Evolutionary conservation across 2,888 invertebrate species (phyloP).

Genomic region (Limnephilus auricula): DNA sequence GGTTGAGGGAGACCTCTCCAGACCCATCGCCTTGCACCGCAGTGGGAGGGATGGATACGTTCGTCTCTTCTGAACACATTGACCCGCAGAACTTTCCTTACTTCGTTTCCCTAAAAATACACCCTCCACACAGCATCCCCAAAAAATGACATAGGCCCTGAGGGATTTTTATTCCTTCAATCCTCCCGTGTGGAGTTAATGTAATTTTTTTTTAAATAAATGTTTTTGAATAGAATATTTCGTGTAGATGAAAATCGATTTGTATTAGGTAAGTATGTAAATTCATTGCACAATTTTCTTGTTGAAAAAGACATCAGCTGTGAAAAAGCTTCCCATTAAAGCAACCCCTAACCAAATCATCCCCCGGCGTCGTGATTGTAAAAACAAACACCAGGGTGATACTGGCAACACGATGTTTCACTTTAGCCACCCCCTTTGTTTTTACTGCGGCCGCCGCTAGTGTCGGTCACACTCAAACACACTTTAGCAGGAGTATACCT

Average conservation of each 20-base stretch:
- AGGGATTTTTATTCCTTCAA: too few species aligned
- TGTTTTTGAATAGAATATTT: too few species aligned
- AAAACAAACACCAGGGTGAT: slow-evolving; percentile 5
- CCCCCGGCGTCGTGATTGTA: neutral
- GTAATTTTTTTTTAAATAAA: too few species aligned
- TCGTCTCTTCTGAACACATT: too few species aligned
- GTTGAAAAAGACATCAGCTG: neutral
- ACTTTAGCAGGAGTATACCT: neutral
- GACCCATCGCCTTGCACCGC: too few species aligned
- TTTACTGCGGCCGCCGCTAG: neutral
- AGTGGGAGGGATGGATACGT: too few species aligned
- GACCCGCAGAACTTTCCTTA: too few species aligned
- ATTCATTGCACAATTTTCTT: neutral
- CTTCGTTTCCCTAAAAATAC: too few species aligned
- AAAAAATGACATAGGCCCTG: too few species aligned
- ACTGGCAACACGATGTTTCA: slow-evolving; percentile 15
- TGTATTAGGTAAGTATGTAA: neutral
- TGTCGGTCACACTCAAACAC: slow-evolving; percentile 7
- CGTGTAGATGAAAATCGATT: neutral
- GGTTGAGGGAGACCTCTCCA: too few species aligned
- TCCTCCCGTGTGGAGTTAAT: too few species aligned
- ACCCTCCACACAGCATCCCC: too few species aligned
- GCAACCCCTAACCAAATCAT: neutral
- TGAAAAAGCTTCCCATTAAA: neutral
- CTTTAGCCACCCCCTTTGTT: slow-evolving; percentile 20